phyloP scores from a whole-genome alignment of 2,888 invertebrate species.

The Heliconius erato region DNA sequence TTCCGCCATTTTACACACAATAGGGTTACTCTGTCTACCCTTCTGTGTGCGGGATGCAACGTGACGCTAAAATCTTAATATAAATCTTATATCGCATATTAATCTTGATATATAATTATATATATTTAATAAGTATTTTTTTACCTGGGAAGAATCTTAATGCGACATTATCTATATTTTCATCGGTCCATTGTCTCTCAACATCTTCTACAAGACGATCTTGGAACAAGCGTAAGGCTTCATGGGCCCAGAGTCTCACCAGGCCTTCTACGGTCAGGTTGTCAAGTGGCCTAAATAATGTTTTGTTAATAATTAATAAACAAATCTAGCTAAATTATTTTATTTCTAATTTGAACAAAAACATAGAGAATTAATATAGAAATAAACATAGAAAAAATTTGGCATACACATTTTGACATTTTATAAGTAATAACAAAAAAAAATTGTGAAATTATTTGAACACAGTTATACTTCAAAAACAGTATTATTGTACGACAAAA shows the following conservation, averaged over 20 bases:
- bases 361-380: no score
- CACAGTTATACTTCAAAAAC: no score
- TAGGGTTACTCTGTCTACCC: no score
- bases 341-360: no score
- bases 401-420: no score
- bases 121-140: background rate
- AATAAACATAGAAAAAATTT: no score
- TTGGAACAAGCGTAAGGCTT: constrained; percentile 98
- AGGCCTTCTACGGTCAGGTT: constrained; percentile 96
- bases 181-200: constrained; percentile 99
- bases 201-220: constrained; percentile 97
- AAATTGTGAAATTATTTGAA: no score
- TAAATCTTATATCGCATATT: no score
- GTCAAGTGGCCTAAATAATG: constrained; percentile 92
- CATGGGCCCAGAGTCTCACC: constrained; percentile 99
- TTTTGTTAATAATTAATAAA: background rate
- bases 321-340: background rate
- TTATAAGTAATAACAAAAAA: no score
- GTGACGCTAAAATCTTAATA: background rate
- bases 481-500: no score
- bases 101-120: background rate
- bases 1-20: no score
- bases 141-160: constrained; percentile 96
- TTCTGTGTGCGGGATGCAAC: no score
- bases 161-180: constrained; percentile 97